Evolutionary conservation across 1,140 invertebrate genomes (phyloP).

Genomic region (Dufourea novaeangliae): DNA sequence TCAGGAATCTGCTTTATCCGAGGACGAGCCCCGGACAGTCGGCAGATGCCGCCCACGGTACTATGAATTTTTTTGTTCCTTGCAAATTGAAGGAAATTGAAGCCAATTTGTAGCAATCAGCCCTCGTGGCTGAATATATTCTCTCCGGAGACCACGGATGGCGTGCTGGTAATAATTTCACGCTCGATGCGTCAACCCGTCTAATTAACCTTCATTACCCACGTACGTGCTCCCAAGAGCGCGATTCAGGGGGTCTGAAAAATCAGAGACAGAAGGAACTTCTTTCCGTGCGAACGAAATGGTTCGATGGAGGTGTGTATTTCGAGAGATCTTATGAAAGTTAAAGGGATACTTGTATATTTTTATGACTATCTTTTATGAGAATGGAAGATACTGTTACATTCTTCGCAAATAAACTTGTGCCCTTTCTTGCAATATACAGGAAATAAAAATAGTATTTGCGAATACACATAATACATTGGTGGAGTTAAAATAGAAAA

Average conservation of each 20-base stretch:
- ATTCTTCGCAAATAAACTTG: too few species aligned
- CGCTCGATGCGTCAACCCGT: constrained; percentile 56
- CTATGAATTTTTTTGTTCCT: constrained; percentile 26
- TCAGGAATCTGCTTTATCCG: constrained; percentile 8
- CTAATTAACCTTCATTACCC: constrained; percentile 68
- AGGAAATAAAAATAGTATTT: too few species aligned
- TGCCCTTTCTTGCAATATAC: too few species aligned
- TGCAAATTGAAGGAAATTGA: constrained; percentile 70
- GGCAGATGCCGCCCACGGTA: constrained; percentile 59
- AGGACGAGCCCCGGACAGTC: not conserved
- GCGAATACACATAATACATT: too few species aligned
- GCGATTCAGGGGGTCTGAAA: not conserved
- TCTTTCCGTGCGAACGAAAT: not conserved
- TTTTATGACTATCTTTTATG: too few species aligned
- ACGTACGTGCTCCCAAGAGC: constrained; percentile 45
- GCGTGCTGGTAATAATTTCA: constrained; percentile 64
- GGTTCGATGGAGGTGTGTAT: too few species aligned
- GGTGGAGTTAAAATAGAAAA: too few species aligned
- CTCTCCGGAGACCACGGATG: constrained; percentile 37
- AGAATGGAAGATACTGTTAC: too few species aligned
- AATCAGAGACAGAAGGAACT: not conserved
- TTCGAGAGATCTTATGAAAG: too few species aligned
- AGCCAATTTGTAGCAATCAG: constrained; percentile 74
- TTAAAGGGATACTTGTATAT: too few species aligned
- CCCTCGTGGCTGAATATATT: constrained; percentile 51